Evolutionary conservation across 1,140 invertebrate genomes (phyloP), one percentile per base, ranked within the genome.

Genomic region (Heliconius hermathena): DNA sequence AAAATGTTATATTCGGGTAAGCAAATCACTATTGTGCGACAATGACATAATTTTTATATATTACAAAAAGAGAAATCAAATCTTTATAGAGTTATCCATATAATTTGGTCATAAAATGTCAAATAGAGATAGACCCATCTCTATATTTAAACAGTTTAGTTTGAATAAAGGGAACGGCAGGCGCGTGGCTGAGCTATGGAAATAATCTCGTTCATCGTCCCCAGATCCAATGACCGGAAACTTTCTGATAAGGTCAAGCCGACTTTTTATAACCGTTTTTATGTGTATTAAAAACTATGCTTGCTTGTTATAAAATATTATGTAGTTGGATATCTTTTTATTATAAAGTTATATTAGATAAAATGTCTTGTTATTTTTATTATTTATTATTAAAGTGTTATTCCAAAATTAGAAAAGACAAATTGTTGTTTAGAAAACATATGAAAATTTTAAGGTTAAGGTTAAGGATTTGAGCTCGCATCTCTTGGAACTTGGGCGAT

Each of bases 171-270:
- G 74, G 73, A 49, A 73, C 41, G 74, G 71, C 60, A 52, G 76
- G 57, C 52, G 74, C 57, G 49, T 29, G 60, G 46, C 79, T 81
- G 76, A 81, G 66, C 78, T 81, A 81, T 74, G 72, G 81, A 88
- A 85, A 84, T 82, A 81, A 82, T 83, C 82, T 82, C 83, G 83
- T 87, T 85, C 77, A 83, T 85, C 81, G 81, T 83, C 82, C 82
- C 82, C 77, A 75, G 87, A 85, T 85, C 84, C 88, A 91, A 90
- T 89, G 90, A 88, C 89, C 88, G 87, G 87, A 90, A 90, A 90
- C 85, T 81, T 84, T 76, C 81, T 77, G 90, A 91, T 91, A 91
- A 90, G 83, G 89, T 86, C 85, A 88, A 77, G 84, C 83, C 82
- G 85, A 86, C 13, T 71, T 46, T 66, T 73, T 74, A 73, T 74